These are phyloP conservation scores for Chymomyza caudatula DNA, from an alignment of 2,888 invertebrate species.

Conservation along the genomic window DNA sequence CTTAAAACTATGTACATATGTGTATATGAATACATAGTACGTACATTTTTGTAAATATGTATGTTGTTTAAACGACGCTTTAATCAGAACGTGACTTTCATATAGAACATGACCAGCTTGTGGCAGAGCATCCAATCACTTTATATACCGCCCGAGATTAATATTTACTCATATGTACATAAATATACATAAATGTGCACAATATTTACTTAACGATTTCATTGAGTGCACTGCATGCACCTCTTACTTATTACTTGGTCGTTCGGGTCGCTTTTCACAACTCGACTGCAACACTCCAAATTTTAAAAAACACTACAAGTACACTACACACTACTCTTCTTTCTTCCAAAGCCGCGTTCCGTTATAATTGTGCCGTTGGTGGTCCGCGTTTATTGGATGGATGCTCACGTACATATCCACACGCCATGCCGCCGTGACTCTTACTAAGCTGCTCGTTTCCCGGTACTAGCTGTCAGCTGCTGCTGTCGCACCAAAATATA, in stretches of 20 bases:
- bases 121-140: not conserved
- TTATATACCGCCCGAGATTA: not conserved
- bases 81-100: conserved; percentile 53
- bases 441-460: conserved; percentile 22
- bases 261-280: not conserved
- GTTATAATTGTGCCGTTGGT: not conserved
- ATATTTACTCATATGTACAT: conserved; percentile 2
- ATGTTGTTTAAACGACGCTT: conserved; percentile 31
- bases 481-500: conserved; percentile 72
- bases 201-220: not conserved
- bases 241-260: not conserved
- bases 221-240: not conserved
- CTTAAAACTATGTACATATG: not conserved
- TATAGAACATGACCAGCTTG: conserved; percentile 22
- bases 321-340: not conserved
- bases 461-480: conserved; percentile 26
- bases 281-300: not conserved
- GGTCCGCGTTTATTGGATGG: conserved; percentile 11
- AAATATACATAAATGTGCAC: not conserved
- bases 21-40: not conserved
- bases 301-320: not conserved
- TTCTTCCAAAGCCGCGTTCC: not conserved
- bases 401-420: conserved; percentile 21
- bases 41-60: conserved; percentile 1
- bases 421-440: conserved; percentile 35